Evolutionary conservation across 2,888 invertebrate genomes (phyloP).

Genomic region (Aleiodes alternator): DNA sequence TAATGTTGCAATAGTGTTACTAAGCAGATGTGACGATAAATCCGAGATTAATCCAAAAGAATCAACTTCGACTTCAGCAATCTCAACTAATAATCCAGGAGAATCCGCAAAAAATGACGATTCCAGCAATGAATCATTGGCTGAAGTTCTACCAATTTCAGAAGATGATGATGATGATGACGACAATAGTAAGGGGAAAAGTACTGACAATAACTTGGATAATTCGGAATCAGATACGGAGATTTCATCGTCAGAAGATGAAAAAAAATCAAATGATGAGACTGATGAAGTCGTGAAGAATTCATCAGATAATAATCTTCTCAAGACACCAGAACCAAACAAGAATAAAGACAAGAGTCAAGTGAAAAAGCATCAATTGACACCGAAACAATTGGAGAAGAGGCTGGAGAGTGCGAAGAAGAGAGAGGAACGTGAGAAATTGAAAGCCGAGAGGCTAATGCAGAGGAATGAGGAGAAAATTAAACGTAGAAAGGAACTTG

Average conservation of each 20-base stretch:
- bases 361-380: slow-evolving; percentile 64
- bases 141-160: slow-evolving; percentile 53
- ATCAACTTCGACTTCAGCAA: slow-evolving; percentile 12
- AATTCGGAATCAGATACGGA: slow-evolving; percentile 55
- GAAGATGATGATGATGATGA: slow-evolving; percentile 54
- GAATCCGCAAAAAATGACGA: slow-evolving; percentile 49
- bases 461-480: slow-evolving; percentile 75
- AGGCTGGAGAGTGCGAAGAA: slow-evolving; percentile 79
- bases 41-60: slow-evolving; percentile 42
- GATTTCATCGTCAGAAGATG: slow-evolving; percentile 59
- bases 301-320: slow-evolving; percentile 27
- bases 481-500: slow-evolving; percentile 59
- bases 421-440: slow-evolving; percentile 77
- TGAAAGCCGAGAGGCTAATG: slow-evolving; percentile 78
- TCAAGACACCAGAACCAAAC: slow-evolving; percentile 50
- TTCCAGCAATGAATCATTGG: slow-evolving; percentile 48
- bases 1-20: slow-evolving; percentile 59
- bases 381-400: slow-evolving; percentile 77
- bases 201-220: slow-evolving; percentile 34
- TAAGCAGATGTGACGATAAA: slow-evolving; percentile 60
- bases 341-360: slow-evolving; percentile 47
- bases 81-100: background rate
- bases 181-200: slow-evolving; percentile 49
- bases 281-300: slow-evolving; percentile 38
- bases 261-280: slow-evolving; percentile 49